A percentile compares a stretch with the other conserved stretches of the same genome.
Conservation (phyloP, 2,888 invertebrate genomes). For the Pogonocherus hispidulus region DNA sequence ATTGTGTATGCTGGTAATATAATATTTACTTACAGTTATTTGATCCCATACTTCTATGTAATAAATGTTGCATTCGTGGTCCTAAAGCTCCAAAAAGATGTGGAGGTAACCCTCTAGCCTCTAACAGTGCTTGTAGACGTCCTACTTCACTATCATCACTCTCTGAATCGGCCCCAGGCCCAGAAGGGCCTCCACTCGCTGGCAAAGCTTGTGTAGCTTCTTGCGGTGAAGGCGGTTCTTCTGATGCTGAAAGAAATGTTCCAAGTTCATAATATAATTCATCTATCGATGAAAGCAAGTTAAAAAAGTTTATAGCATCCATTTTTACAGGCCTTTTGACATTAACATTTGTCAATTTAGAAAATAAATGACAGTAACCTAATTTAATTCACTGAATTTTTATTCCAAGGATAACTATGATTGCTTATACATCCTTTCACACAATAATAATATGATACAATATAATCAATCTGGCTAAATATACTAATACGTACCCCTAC, state of each 20-base stretch:
- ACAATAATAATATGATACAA: too few relatives aligned
- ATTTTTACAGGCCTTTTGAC: conserved; percentile 34
- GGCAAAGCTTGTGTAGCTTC: conserved; percentile 66
- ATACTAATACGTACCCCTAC: too few relatives aligned
- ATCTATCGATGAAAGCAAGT: conserved; percentile 33
- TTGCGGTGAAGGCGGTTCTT: conserved; percentile 67
- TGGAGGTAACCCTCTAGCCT: conserved; percentile 95
- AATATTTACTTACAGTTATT: conserved; percentile 74
- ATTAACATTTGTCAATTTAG: conserved; percentile 34
- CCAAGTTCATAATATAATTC: conserved; percentile 36
- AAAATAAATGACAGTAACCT: conserved; percentile 23
- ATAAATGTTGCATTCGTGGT: conserved; percentile 95
- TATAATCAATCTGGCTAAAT: too few relatives aligned
- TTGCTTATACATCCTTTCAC: not conserved
- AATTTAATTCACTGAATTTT: conserved; percentile 15
- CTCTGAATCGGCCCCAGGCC: conserved; percentile 76
- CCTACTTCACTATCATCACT: conserved; percentile 97
- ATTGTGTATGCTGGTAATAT: too few relatives aligned
- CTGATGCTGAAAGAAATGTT: conserved; percentile 58
- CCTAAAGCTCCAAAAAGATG: conserved; percentile 96
- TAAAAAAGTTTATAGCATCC: conserved; percentile 37
- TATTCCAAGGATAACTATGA: conserved; percentile 14
- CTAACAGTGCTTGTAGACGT: conserved; percentile 92
- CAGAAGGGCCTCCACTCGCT: conserved; percentile 63
- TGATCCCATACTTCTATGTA: conserved; percentile 94